Evolutionary conservation across 1,140 invertebrate genomes (phyloP).

Genomic region (Atta colombica): DNA sequence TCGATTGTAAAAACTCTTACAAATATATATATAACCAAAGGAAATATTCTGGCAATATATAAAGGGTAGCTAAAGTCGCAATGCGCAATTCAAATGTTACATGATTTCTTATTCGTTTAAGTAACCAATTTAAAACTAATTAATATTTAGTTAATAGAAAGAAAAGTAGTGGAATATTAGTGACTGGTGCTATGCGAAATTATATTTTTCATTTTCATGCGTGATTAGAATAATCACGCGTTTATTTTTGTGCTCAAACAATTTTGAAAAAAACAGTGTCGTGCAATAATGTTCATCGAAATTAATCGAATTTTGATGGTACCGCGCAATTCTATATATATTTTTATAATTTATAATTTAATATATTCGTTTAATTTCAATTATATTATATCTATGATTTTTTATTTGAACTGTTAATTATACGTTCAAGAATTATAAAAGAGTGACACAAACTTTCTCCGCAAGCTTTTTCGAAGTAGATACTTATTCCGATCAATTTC

Average conservation of each 20-base stretch:
- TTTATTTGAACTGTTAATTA: slow-evolving; percentile 37
- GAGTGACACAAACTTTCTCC: slow-evolving; percentile 54
- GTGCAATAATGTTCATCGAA: slow-evolving; percentile 59
- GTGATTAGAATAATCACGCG: slow-evolving; percentile 51
- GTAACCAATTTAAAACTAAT: slow-evolving; percentile 62
- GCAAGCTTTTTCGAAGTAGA: slow-evolving; percentile 53
- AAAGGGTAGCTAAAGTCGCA: slow-evolving; percentile 42
- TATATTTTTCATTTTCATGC: slow-evolving; percentile 63
- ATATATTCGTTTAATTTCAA: slow-evolving; percentile 2
- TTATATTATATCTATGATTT: background rate
- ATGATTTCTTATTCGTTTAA: slow-evolving; percentile 43
- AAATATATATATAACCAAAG: slow-evolving; percentile 44
- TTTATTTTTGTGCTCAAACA: slow-evolving; percentile 66
- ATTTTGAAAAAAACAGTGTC: slow-evolving; percentile 44
- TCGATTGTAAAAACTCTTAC: slow-evolving; percentile 22
- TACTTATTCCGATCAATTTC: slow-evolving; percentile 67
- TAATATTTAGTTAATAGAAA: slow-evolving; percentile 34
- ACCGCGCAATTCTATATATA: slow-evolving; percentile 29
- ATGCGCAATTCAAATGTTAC: slow-evolving; percentile 48
- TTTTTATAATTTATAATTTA: background rate
- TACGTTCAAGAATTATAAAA: slow-evolving; percentile 36
- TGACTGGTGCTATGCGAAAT: slow-evolving; percentile 71
- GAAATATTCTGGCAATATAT: slow-evolving; percentile 41
- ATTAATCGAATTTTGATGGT: slow-evolving; percentile 35
- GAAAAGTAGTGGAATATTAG: slow-evolving; percentile 26